Percentiles rank a stretch among this genome's conserved stretches.
Evolutionary conservation across 2,888 invertebrate genomes (phyloP).

Genomic region (Hedya salicella): DNA sequence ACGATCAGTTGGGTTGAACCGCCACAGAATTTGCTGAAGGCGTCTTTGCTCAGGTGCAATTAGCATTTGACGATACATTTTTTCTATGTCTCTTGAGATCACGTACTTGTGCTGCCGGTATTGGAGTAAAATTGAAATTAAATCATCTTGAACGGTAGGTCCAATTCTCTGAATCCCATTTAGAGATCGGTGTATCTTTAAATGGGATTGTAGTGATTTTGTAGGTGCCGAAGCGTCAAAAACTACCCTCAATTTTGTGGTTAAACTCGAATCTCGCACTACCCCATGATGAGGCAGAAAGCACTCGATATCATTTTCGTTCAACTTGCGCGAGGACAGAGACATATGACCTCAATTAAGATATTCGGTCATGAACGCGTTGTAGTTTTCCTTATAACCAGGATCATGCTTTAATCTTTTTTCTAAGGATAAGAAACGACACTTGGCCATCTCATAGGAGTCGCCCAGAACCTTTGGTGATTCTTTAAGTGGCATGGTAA

Average conservation of each 20-base stretch:
- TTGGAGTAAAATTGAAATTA: too few species aligned
- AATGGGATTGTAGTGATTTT: too few species aligned
- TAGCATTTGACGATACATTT: too few species aligned
- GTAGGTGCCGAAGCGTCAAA: slow-evolving; percentile 20
- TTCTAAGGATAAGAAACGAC: too few species aligned
- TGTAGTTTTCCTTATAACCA: not conserved
- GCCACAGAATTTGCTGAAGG: slow-evolving; percentile 14
- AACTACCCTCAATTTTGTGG: slow-evolving; percentile 41
- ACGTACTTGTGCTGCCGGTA: too few species aligned
- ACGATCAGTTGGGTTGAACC: not conserved
- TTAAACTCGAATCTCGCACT: slow-evolving; percentile 11
- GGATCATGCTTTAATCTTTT: slow-evolving; percentile 34
- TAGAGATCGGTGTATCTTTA: too few species aligned
- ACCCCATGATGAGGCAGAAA: slow-evolving; percentile 30
- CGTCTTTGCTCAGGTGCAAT: slow-evolving; percentile 5
- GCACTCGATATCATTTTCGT: slow-evolving; percentile 2
- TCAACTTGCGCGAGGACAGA: not conserved
- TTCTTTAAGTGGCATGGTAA: slow-evolving; percentile 37
- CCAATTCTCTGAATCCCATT: slow-evolving; percentile 16
- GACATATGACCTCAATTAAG: slow-evolving; percentile 12
- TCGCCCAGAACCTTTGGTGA: too few species aligned
- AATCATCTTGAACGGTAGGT: slow-evolving; percentile 32
- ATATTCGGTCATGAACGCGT: slow-evolving; percentile 12
- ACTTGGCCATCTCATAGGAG: too few species aligned
- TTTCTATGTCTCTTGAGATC: too few species aligned